Conservation (phyloP, 2,888 invertebrate genomes). For the Ennomos erosarius region DNA sequence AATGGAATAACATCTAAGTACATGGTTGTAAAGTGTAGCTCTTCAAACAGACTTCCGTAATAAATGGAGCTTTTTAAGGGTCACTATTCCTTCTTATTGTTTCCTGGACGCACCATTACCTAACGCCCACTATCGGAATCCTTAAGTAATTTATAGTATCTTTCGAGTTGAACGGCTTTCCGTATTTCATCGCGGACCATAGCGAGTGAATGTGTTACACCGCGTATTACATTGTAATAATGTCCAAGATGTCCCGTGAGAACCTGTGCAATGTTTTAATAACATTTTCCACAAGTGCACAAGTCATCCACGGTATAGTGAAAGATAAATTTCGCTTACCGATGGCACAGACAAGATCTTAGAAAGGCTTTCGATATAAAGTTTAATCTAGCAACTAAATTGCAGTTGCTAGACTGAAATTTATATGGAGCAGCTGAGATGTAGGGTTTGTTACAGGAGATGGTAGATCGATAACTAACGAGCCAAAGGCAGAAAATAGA, state of each 20-base stretch:
- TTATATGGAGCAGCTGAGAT: slow-evolving; percentile 11
- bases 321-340: slow-evolving; percentile 11
- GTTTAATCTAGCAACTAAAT: no score
- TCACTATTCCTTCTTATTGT: slow-evolving; percentile 40
- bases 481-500: slow-evolving; percentile 11
- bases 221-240: slow-evolving; percentile 16
- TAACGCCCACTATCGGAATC: slow-evolving; percentile 37
- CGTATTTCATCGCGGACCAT: slow-evolving; percentile 28
- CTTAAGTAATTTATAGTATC: slow-evolving; percentile 38
- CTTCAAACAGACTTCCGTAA: slow-evolving; percentile 33
- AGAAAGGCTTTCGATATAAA: slow-evolving; percentile 13
- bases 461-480: slow-evolving; percentile 15
- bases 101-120: slow-evolving; percentile 42
- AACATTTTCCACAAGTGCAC: slow-evolving; percentile 49
- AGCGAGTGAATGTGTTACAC: slow-evolving; percentile 11
- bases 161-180: slow-evolving; percentile 35
- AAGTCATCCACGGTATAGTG: slow-evolving; percentile 22
- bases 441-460: slow-evolving; percentile 6
- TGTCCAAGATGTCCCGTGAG: slow-evolving; percentile 52
- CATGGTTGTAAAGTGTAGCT: slow-evolving; percentile 23
- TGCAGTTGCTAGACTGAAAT: slow-evolving; percentile 25
- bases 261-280: slow-evolving; percentile 66
- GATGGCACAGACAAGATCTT: slow-evolving; percentile 17
- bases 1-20: slow-evolving; percentile 6
- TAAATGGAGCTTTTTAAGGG: slow-evolving; percentile 31